Conservation (phyloP, 2,888 invertebrate species). For the Stenoptilia bipunctidactyla region DNA sequence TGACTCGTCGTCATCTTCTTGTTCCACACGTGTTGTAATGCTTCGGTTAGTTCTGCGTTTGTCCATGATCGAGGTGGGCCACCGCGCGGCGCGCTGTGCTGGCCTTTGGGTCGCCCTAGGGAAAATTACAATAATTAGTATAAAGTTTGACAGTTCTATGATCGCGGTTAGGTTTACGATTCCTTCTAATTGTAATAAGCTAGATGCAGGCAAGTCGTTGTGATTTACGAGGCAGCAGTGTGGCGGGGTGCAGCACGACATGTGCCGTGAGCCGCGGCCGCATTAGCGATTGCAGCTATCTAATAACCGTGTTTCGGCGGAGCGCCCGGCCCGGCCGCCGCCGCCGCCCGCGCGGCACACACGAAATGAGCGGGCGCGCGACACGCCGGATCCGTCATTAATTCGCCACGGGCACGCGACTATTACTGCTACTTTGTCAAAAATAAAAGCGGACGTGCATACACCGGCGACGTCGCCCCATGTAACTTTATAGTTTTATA, state of each 20-base stretch:
- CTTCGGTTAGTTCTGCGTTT: constrained; percentile 90
- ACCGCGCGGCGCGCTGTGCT: constrained; percentile 91
- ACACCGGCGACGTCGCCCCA: constrained; percentile 55
- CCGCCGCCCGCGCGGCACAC: constrained; percentile 41
- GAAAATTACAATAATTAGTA: too few species aligned
- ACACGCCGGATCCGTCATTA: constrained; percentile 60
- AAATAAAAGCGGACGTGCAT: constrained; percentile 56
- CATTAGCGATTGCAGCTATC: constrained; percentile 49
- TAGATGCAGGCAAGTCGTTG: constrained; percentile 20
- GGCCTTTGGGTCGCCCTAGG: constrained; percentile 88
- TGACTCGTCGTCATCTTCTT: constrained; percentile 95
- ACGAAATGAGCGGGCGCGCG: constrained; percentile 60
- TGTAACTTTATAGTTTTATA: constrained; percentile 62
- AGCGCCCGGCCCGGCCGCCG: constrained; percentile 20
- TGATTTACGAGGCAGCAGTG: constrained; percentile 38
- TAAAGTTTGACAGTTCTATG: too few species aligned
- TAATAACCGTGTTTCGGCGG: constrained; percentile 59
- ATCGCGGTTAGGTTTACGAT: too few species aligned
- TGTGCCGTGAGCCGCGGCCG: constrained; percentile 60
- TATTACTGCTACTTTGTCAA: constrained; percentile 56
- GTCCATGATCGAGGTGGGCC: constrained; percentile 94
- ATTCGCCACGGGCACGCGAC: constrained; percentile 61
- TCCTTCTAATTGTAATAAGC: too few species aligned
- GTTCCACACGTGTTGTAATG: constrained; percentile 94
- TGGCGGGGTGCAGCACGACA: constrained; percentile 37